phyloP scores from a whole-genome alignment of 2,113 vertebrate genomes.

The Harpagus bidentatus region DNA sequence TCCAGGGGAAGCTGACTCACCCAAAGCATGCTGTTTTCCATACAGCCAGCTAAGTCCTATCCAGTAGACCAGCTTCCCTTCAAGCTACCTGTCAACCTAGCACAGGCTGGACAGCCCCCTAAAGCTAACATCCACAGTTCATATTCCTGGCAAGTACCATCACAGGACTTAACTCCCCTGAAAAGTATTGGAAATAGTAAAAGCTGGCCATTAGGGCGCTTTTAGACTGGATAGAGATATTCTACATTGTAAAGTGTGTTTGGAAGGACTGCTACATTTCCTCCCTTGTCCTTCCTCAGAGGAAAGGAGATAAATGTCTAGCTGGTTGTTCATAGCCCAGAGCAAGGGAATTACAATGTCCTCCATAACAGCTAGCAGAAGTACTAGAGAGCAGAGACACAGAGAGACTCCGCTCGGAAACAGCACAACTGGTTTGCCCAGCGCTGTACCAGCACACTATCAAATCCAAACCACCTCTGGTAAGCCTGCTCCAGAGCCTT shows the following conservation, averaged over 20 bases:
- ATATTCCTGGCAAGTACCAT: background rate
- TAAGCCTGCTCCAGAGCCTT: background rate
- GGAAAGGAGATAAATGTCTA: background rate
- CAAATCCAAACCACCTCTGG: background rate
- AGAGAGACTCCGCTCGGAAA: accelerated
- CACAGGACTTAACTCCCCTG: background rate
- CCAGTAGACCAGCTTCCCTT: background rate
- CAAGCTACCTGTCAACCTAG: background rate
- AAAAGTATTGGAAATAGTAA: background rate
- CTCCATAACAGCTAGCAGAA: background rate
- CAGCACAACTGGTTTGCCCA: accelerated
- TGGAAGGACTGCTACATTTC: background rate
- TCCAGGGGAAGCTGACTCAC: background rate
- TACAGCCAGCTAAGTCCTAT: background rate
- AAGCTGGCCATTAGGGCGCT: background rate
- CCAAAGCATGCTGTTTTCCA: background rate
- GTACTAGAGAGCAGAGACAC: accelerated
- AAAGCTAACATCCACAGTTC: background rate
- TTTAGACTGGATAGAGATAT: background rate
- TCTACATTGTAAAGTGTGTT: background rate
- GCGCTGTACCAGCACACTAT: background rate
- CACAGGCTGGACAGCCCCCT: background rate
- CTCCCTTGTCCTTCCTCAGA: background rate
- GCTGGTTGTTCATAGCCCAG: background rate
- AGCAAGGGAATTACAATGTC: background rate